Conservation (phyloP, 2,113 vertebrate genomes). For the Bufo gargarizans region DNA sequence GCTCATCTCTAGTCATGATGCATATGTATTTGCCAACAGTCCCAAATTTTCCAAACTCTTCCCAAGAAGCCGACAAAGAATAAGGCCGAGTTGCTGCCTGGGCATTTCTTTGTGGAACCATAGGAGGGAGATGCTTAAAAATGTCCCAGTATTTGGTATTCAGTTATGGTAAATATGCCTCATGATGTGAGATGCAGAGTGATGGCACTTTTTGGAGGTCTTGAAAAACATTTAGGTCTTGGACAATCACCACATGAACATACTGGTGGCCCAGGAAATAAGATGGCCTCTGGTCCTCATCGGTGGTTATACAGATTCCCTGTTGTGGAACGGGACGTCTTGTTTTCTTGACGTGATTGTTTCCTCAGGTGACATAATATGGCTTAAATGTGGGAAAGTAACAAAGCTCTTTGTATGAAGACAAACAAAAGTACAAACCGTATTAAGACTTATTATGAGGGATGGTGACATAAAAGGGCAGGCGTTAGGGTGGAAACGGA, state of each 20-base stretch:
- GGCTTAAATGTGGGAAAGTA: slow-evolving; percentile 14
- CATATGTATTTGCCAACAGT: no score
- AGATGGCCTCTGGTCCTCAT: background rate
- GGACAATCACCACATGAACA: background rate
- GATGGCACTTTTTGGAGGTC: background rate
- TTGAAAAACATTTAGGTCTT: background rate
- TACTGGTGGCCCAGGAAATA: background rate
- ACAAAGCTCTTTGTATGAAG: background rate
- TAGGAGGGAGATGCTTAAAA: no score
- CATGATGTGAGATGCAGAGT: background rate
- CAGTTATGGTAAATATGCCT: no score
- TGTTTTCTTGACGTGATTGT: background rate
- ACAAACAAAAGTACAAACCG: slow-evolving; percentile 11
- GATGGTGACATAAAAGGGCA: slow-evolving; percentile 27
- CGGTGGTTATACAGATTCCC: background rate
- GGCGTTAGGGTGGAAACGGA: slow-evolving; percentile 26
- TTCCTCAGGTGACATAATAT: background rate
- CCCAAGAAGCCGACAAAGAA: no score
- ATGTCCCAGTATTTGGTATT: no score
- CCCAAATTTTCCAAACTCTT: no score
- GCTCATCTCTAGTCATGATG: no score
- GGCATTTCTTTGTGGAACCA: no score
- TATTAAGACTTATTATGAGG: slow-evolving; percentile 25
- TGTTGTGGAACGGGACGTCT: background rate
- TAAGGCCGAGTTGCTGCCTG: no score